These are phyloP conservation scores for Zootermopsis nevadensis DNA, from an alignment of 2,888 invertebrate species.

Conservation along the genomic window DNA sequence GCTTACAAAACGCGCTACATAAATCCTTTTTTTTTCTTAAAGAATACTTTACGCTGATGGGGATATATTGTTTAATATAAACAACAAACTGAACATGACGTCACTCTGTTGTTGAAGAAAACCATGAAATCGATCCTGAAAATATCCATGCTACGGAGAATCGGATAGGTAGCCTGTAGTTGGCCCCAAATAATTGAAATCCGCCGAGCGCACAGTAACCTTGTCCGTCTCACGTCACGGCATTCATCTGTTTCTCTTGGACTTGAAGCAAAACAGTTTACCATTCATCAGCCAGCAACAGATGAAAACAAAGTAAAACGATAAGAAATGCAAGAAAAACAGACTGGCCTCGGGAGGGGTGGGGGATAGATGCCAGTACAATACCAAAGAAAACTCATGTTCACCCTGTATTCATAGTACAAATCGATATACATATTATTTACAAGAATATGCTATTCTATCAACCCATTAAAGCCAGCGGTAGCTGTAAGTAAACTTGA, in stretches of 20 bases:
- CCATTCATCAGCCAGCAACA: slow-evolving; percentile 4
- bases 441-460: no score
- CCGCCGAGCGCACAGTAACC: neutral
- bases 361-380: neutral
- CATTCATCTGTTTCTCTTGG: slow-evolving; percentile 12
- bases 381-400: neutral
- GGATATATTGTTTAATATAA: no score
- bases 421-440: no score
- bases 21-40: no score
- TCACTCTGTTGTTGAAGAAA: neutral
- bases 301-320: neutral
- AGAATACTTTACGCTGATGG: no score
- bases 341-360: no score
- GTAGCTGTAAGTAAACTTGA: no score
- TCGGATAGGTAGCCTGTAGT: slow-evolving; percentile 7
- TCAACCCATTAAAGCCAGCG: no score
- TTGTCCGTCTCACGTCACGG: slow-evolving; percentile 14
- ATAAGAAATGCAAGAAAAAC: neutral
- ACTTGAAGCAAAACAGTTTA: slow-evolving; percentile 2
- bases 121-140: slow-evolving; percentile 33
- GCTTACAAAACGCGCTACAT: no score
- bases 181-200: slow-evolving; percentile 46
- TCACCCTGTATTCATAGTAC: neutral
- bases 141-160: neutral
- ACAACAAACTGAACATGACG: neutral